Evolutionary conservation across 64 coral and sea anemone genomes (phyloP).

Genomic region (Montipora foliosa): DNA sequence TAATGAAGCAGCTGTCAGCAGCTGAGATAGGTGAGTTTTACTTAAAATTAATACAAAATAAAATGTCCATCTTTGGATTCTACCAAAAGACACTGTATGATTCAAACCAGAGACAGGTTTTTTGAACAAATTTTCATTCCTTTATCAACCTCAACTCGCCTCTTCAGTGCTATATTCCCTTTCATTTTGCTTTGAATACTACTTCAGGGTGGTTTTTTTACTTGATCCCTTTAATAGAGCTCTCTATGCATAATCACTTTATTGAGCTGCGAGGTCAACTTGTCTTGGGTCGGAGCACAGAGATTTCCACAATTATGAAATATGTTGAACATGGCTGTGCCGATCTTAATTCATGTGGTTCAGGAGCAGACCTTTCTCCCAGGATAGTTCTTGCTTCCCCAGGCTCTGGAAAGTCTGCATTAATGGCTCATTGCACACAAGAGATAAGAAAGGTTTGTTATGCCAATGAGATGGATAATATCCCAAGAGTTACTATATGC

Average conservation of each 20-base stretch:
- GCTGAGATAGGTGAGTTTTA: slow-evolving; percentile 70
- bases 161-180: neutral
- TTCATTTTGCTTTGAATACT: neutral
- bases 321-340: slow-evolving; percentile 51
- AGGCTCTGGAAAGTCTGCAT: slow-evolving; percentile 86
- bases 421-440: slow-evolving; percentile 76
- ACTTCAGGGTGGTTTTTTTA: neutral
- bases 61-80: too few species aligned
- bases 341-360: slow-evolving; percentile 24
- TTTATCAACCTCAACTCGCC: neutral
- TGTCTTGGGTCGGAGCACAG: slow-evolving; percentile 64
- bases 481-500: neutral
- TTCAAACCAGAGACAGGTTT: too few species aligned
- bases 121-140: too few species aligned
- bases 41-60: neutral
- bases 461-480: neutral
- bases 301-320: slow-evolving; percentile 66
- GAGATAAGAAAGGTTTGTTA: slow-evolving; percentile 73
- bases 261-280: slow-evolving; percentile 69
- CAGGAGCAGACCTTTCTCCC: neutral
- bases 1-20: slow-evolving; percentile 41
- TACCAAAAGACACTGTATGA: too few species aligned
- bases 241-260: slow-evolving; percentile 67
- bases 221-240: slow-evolving; percentile 16
- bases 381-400: slow-evolving; percentile 64